phyloP scores from a whole-genome alignment of 2,888 invertebrate species.

The Rugalucina vietnamica region DNA sequence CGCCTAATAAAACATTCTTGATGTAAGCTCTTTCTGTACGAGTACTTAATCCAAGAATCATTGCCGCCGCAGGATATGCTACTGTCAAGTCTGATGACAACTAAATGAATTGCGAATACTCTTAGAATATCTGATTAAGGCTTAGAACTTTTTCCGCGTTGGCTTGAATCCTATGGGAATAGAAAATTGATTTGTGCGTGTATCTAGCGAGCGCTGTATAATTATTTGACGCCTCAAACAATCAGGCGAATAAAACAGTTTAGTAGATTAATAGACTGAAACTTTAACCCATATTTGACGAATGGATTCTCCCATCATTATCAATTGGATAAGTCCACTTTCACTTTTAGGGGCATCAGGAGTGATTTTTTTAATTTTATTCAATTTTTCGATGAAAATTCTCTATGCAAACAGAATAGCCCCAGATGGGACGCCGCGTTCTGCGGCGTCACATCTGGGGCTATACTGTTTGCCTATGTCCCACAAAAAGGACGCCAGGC shows the following conservation, averaged over 20 bases:
- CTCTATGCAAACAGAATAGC: too few relatives aligned
- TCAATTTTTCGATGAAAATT: too few relatives aligned
- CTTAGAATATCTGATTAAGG: constrained; percentile 1
- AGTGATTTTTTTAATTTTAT: too few relatives aligned
- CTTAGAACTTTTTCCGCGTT: neutral
- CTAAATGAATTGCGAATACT: constrained; percentile 7
- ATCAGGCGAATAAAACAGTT: neutral
- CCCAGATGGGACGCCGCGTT: too few relatives aligned
- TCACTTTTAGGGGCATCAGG: too few relatives aligned
- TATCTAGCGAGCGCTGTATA: neutral
- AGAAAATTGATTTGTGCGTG: constrained; percentile 14
- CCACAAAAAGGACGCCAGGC: too few relatives aligned
- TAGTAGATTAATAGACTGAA: neutral
- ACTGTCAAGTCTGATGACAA: constrained; percentile 2
- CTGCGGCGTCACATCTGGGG: too few relatives aligned
- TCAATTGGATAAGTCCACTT: too few relatives aligned
- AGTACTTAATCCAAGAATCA: neutral
- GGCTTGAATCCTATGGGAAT: constrained; percentile 1
- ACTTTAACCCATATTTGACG: too few relatives aligned
- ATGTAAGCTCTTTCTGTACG: neutral
- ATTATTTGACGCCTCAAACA: neutral
- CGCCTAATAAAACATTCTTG: constrained; percentile 7
- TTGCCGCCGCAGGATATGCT: neutral
- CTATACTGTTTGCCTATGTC: too few relatives aligned
- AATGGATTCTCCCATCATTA: too few relatives aligned